Evolutionary conservation across 1,140 invertebrate genomes (phyloP).

Genomic region (Atta colombica): DNA sequence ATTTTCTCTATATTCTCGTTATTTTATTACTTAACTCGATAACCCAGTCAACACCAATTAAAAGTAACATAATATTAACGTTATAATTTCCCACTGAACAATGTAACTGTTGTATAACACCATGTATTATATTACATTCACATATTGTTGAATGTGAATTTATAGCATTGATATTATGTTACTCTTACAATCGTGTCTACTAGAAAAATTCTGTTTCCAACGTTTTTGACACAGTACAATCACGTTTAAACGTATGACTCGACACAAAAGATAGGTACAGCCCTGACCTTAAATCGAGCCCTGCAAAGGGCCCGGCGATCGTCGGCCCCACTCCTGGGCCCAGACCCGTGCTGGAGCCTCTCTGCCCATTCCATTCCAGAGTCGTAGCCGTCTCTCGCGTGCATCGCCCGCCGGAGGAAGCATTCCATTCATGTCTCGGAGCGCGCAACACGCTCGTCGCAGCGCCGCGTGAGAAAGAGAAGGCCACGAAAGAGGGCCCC

Average conservation of each 20-base stretch:
- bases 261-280: slow-evolving; percentile 4
- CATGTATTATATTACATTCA: too few relatives aligned
- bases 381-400: slow-evolving; percentile 75
- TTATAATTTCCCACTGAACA: too few relatives aligned
- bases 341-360: slow-evolving; percentile 51
- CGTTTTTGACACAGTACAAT: neutral
- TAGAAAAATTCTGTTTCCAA: neutral
- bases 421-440: slow-evolving; percentile 83
- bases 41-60: neutral
- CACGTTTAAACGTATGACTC: neutral
- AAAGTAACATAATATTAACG: too few relatives aligned
- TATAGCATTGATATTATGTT: too few relatives aligned
- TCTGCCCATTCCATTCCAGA: slow-evolving; percentile 71
- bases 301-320: slow-evolving; percentile 67
- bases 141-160: too few relatives aligned
- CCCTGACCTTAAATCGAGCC: slow-evolving; percentile 18
- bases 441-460: slow-evolving; percentile 66
- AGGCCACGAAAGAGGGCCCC: slow-evolving; percentile 42
- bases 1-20: neutral
- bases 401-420: slow-evolving; percentile 78
- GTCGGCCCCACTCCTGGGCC: slow-evolving; percentile 70
- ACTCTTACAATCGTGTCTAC: too few relatives aligned
- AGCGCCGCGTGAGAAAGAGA: slow-evolving; percentile 51
- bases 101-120: too few relatives aligned
- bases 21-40: neutral